These are phyloP conservation scores for Rhodeus uyekii DNA, from an alignment of 2,797 vertebrate genomes.

Conservation along the genomic window DNA sequence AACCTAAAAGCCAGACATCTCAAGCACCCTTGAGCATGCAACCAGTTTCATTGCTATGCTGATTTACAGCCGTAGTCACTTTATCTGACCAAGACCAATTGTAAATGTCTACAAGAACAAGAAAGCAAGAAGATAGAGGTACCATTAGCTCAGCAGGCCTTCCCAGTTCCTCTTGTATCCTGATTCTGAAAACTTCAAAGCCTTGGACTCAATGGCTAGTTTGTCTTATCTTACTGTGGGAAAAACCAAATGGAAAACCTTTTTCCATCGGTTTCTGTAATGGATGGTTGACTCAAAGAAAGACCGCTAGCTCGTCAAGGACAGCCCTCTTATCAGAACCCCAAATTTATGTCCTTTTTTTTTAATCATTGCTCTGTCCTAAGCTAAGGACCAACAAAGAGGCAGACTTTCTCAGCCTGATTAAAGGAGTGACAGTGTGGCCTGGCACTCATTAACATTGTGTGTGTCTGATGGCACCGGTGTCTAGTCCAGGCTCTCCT, in stretches of 20 bases:
- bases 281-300: conserved; percentile 37
- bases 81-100: conserved; percentile 27
- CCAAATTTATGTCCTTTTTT: background rate
- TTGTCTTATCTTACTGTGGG: conserved; percentile 66
- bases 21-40: background rate
- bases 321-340: background rate
- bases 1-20: background rate
- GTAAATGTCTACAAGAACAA: conserved; percentile 16
- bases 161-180: conserved; percentile 58
- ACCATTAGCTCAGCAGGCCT: conserved; percentile 44
- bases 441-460: conserved; percentile 39
- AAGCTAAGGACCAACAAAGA: background rate
- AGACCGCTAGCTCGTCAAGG: conserved; percentile 34
- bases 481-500: conserved; percentile 49
- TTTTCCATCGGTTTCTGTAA: conserved; percentile 67
- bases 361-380: conserved; percentile 8
- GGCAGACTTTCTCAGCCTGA: conserved; percentile 11
- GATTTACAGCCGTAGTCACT: conserved; percentile 21
- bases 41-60: background rate
- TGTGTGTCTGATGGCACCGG: conserved; percentile 24
- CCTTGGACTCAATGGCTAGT: conserved; percentile 50
- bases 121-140: conserved; percentile 22
- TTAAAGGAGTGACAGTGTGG: conserved; percentile 31
- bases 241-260: conserved; percentile 63
- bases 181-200: conserved; percentile 56